These are phyloP conservation scores for Rallus limicola DNA, from an alignment of 2,113 vertebrate genomes.

Conservation along the genomic window DNA sequence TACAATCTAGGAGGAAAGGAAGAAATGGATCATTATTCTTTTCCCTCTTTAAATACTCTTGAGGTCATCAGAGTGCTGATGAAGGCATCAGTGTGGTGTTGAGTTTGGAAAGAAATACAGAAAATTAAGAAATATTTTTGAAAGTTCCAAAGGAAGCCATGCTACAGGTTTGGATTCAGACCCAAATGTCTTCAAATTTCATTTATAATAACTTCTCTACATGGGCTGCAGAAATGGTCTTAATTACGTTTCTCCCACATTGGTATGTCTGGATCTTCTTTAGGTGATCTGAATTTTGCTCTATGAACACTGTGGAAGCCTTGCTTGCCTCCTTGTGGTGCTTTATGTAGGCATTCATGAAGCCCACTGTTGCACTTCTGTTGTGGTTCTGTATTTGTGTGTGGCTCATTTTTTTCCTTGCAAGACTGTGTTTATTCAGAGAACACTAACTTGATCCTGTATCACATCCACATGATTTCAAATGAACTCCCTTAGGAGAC, in stretches of 20 bases:
- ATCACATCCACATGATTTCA: not conserved
- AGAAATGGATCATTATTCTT: conserved; percentile 41
- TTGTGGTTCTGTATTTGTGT: not conserved
- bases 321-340: not conserved
- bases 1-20: conserved; percentile 16
- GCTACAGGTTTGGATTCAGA: conserved; percentile 40
- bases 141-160: conserved; percentile 33
- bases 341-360: not conserved
- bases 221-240: not conserved
- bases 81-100: conserved; percentile 17
- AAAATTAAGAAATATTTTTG: conserved; percentile 36
- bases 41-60: conserved; percentile 23
- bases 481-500: not conserved
- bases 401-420: not conserved
- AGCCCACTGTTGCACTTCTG: not conserved
- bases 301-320: not conserved
- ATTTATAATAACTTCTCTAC: not conserved
- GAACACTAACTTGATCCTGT: not conserved
- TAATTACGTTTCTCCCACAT: not conserved
- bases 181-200: conserved; percentile 41
- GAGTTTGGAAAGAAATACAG: conserved; percentile 40
- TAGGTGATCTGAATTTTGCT: not conserved
- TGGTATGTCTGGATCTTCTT: not conserved
- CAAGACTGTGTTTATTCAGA: not conserved
- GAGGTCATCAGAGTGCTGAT: conserved; percentile 35